Percentiles rank a stretch among this genome's conserved stretches.
Evolutionary conservation across 1,140 invertebrate species (phyloP).

Genomic region (Archegozetes longisetosus): DNA sequence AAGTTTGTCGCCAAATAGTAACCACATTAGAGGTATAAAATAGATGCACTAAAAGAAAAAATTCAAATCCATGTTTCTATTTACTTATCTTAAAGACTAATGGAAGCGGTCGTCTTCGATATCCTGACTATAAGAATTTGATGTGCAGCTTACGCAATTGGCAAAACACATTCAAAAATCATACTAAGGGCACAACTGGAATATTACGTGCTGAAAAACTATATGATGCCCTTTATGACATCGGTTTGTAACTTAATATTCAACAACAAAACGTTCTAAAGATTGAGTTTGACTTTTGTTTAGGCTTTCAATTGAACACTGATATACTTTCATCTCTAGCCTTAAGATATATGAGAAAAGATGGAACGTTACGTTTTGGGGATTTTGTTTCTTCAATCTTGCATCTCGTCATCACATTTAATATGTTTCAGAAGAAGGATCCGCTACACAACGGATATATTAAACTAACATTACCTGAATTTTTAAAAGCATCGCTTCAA

Average conservation of each 20-base stretch:
- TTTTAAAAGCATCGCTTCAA: constrained; percentile 42
- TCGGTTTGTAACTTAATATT: constrained; percentile 36
- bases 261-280: background rate
- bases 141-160: constrained; percentile 80
- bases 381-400: constrained; percentile 80
- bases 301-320: constrained; percentile 60
- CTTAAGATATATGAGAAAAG: constrained; percentile 75
- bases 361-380: constrained; percentile 77
- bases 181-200: constrained; percentile 77
- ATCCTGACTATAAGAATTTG: constrained; percentile 73
- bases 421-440: constrained; percentile 68
- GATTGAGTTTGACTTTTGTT: constrained; percentile 14
- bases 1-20: constrained; percentile 77
- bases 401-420: constrained; percentile 69
- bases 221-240: constrained; percentile 61
- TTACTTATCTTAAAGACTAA: background rate
- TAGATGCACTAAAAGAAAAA: constrained; percentile 9
- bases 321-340: constrained; percentile 64
- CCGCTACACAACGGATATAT: constrained; percentile 61
- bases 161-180: constrained; percentile 76
- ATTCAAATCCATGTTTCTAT: background rate
- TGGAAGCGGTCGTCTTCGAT: constrained; percentile 49
- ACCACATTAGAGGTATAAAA: constrained; percentile 66
- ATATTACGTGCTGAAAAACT: constrained; percentile 70
- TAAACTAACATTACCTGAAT: constrained; percentile 61